Conservation (phyloP, 1,140 invertebrate genomes). For the Drosophila virilis region DNA sequence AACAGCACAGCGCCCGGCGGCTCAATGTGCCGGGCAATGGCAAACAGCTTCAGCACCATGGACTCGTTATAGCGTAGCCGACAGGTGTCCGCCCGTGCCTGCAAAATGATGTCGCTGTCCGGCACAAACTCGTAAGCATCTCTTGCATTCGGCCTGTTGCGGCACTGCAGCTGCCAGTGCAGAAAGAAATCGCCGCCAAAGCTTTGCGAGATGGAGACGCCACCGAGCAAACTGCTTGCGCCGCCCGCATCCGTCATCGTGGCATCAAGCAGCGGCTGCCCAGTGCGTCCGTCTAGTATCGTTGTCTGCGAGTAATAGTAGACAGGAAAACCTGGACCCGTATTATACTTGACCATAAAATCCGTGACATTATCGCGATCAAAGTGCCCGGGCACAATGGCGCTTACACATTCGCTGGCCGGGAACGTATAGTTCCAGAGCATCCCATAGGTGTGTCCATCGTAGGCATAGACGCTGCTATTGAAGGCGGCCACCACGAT, state of each 20-base stretch:
- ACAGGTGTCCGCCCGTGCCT: slow-evolving; percentile 89
- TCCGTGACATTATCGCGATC: slow-evolving; percentile 93
- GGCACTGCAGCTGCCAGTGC: slow-evolving; percentile 83
- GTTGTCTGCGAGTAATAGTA: slow-evolving; percentile 91
- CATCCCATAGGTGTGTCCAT: slow-evolving; percentile 88
- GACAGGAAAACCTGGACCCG: slow-evolving; percentile 89
- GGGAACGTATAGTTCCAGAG: slow-evolving; percentile 91
- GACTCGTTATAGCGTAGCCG: slow-evolving; percentile 89
- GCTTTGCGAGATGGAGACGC: slow-evolving; percentile 80
- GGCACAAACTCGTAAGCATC: slow-evolving; percentile 88
- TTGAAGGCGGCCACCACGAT: slow-evolving; percentile 91
- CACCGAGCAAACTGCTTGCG: slow-evolving; percentile 85
- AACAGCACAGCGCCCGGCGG: slow-evolving; percentile 90
- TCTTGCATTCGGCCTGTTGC: slow-evolving; percentile 85
- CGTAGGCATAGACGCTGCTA: slow-evolving; percentile 89
- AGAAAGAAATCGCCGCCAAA: slow-evolving; percentile 83
- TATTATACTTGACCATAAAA: slow-evolving; percentile 92
- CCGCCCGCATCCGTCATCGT: slow-evolving; percentile 89
- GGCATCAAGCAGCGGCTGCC: slow-evolving; percentile 86
- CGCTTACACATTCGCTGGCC: slow-evolving; percentile 87
- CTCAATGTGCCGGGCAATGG: slow-evolving; percentile 88
- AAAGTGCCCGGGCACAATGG: slow-evolving; percentile 92
- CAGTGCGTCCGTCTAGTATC: slow-evolving; percentile 89
- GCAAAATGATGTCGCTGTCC: slow-evolving; percentile 87
- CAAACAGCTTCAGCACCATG: slow-evolving; percentile 88